Base-by-base conservation (phyloP, 1,140 invertebrate genomes). In the Drosophila biarmipes region DNA sequence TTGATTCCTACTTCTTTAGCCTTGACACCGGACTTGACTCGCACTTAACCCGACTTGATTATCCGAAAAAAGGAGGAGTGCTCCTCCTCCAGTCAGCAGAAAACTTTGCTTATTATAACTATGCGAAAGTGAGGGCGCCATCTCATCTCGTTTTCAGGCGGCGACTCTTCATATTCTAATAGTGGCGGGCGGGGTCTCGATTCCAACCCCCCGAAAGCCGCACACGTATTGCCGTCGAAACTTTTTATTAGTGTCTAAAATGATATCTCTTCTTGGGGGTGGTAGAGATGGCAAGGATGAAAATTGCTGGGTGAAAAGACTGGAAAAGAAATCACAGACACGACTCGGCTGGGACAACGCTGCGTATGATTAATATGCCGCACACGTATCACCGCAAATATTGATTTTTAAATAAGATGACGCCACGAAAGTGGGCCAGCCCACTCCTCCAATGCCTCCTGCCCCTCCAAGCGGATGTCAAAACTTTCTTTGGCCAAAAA, bases 321-420 rank as follows among this genome's bases (percentile, higher is more conserved):
- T 40, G 45, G 12, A 43, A 69, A 66, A 74, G 68, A 75, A 87
- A 86, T 87, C 82, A 87, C 63, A 81, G 78, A 87, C 73, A 68
- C 52, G 64, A 71, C 71, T 85, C 52, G 73, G 71, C 84, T 64
- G 56, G 78, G 43, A 59, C 48, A 54, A 76, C 84, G 73, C 49
- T 73, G 79, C 84, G 84, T 82, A 89, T 89, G 84, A 89, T 89
- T 89, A 90, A 89, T 89, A 89, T 89, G 80, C 84, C 35, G 68
- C 64, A 56, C 85, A 89, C 85, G 84, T 89, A 76, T 63, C 52
- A 69, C 68, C 67, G 64, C 85, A 80, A 89, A 84, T 89, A 89
- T 89, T 89, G 84, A 89, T 89, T 89, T 89, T 89, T 89, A 90
- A 89, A 89, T 89, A 84, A 87, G 84, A 82, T 81, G 81, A 86